Percentiles rank a stretch among this genome's conserved stretches.
These are phyloP conservation scores for Tragelaphus strepsiceros DNA, from an alignment of 2,113 vertebrate genomes.

Conservation along the genomic window DNA sequence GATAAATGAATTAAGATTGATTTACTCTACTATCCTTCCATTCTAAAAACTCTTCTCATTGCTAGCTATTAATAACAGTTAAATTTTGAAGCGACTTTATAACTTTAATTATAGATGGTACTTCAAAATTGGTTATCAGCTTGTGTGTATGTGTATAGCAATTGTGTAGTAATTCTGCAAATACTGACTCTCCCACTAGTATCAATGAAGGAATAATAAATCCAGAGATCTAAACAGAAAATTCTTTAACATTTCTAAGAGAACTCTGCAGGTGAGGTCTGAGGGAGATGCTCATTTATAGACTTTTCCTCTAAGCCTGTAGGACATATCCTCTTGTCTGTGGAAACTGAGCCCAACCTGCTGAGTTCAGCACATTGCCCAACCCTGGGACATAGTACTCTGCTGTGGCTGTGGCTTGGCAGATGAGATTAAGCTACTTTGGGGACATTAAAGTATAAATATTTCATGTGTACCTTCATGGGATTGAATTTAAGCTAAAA, in stretches of 20 bases:
- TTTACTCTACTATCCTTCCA: conserved; percentile 31
- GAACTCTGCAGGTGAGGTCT: conserved; percentile 39
- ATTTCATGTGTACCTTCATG: conserved; percentile 77
- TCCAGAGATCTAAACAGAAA: conserved; percentile 42
- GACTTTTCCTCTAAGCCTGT: conserved; percentile 34
- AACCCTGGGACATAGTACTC: conserved; percentile 64
- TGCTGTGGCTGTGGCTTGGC: conserved; percentile 69
- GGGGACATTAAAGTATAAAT: conserved; percentile 81
- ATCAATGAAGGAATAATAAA: conserved; percentile 59
- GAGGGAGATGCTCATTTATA: conserved; percentile 13
- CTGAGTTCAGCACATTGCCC: conserved; percentile 72
- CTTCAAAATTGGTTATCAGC: background rate
- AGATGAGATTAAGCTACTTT: conserved; percentile 79
- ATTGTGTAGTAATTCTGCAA: conserved; percentile 26
- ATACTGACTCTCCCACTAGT: conserved; percentile 24
- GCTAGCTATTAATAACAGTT: background rate
- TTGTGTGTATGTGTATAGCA: background rate
- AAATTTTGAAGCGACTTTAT: background rate
- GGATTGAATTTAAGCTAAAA: conserved; percentile 74
- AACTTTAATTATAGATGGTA: background rate
- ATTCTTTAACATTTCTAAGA: conserved; percentile 50
- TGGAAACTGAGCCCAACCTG: conserved; percentile 29
- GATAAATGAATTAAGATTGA: conserved; percentile 79
- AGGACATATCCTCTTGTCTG: conserved; percentile 58
- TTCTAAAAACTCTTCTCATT: conserved; percentile 46